A percentile compares a stretch with the other conserved stretches of the same genome.
Conservation (phyloP, 2,113 vertebrate species). For the Leucopternis melanops region DNA sequence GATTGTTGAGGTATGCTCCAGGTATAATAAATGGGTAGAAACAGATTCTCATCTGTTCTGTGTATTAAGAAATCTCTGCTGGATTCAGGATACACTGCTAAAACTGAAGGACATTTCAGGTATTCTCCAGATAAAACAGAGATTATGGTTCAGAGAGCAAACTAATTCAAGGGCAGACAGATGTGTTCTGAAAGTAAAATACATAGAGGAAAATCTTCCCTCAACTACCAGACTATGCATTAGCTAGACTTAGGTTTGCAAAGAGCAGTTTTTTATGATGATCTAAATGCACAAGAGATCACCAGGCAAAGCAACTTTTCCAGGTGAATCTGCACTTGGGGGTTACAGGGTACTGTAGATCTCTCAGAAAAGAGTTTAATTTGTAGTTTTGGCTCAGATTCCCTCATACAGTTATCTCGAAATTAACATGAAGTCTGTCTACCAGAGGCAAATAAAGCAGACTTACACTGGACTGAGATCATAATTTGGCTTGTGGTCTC, state of each 20-base stretch:
- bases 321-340: neutral
- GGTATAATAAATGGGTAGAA: neutral
- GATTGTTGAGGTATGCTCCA: neutral
- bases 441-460: neutral
- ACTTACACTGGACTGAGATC: neutral
- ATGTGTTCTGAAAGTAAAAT: neutral
- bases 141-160: neutral
- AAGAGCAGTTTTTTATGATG: neutral
- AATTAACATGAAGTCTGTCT: neutral
- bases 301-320: neutral
- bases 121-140: neutral
- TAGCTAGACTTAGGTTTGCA: neutral
- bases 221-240: neutral
- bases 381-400: neutral
- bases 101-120: neutral
- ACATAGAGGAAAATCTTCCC: neutral
- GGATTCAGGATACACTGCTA: neutral
- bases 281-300: neutral
- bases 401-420: neutral
- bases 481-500: neutral
- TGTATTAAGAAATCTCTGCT: neutral
- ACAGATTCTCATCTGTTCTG: neutral
- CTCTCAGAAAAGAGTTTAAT: neutral
- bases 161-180: neutral
- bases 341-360: neutral